Percentiles rank a stretch among this genome's conserved stretches.
phyloP scores from a whole-genome alignment of 1,140 invertebrate species.

The Caenorhabditis remanei region DNA sequence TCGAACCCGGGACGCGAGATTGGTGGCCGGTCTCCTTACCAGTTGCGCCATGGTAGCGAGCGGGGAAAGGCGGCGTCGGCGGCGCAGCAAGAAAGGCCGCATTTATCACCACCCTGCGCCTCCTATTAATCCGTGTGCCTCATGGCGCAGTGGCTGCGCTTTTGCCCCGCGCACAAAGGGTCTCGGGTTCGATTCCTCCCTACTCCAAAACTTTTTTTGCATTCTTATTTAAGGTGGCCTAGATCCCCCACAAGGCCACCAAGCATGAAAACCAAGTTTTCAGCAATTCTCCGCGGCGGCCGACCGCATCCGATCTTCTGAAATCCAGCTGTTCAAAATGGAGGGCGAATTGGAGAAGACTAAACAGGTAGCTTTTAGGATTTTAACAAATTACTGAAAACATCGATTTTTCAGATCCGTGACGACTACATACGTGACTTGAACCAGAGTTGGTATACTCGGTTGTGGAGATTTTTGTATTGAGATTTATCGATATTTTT shows the following conservation, averaged over 20 bases:
- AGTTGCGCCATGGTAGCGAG: not conserved
- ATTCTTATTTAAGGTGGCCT: too few relatives aligned
- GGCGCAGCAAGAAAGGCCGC: too few relatives aligned
- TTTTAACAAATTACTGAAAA: not conserved
- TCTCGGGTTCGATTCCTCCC: too few relatives aligned
- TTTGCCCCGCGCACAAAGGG: too few relatives aligned
- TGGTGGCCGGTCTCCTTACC: not conserved
- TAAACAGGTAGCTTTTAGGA: not conserved
- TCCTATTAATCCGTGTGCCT: too few relatives aligned
- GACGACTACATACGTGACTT: constrained; percentile 7
- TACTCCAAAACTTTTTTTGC: too few relatives aligned
- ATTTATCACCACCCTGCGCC: too few relatives aligned
- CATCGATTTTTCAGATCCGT: not conserved
- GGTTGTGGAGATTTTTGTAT: constrained; percentile 18
- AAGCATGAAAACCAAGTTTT: not conserved
- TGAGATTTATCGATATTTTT: not conserved
- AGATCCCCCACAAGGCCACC: too few relatives aligned
- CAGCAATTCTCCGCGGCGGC: not conserved
- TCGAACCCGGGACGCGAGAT: not conserved
- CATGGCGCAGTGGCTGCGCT: too few relatives aligned
- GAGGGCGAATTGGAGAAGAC: not conserved
- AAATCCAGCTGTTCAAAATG: not conserved
- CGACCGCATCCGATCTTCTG: not conserved
- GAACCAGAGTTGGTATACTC: not conserved
- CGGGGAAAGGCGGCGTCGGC: too few relatives aligned